Percentiles rank a stretch among this genome's conserved stretches.
Conservation (phyloP, 1,140 invertebrate genomes). For the Lethrus apterus region DNA sequence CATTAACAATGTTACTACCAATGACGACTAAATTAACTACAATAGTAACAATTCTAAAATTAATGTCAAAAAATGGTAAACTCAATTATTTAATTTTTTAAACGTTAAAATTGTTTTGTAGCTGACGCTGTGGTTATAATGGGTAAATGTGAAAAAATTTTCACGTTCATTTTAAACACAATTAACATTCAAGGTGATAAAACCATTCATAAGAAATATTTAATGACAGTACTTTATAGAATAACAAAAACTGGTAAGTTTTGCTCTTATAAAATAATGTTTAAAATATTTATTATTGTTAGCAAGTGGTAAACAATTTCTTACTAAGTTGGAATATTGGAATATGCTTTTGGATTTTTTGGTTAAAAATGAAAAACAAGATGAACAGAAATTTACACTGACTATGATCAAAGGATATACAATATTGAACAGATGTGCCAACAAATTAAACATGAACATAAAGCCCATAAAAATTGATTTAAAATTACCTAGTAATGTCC, state of each 20-base stretch:
- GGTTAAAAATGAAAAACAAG: slow-evolving; percentile 16
- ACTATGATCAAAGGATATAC: slow-evolving; percentile 17
- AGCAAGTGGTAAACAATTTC: slow-evolving; percentile 10
- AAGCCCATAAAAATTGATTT: background rate
- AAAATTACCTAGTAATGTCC: slow-evolving; percentile 1
- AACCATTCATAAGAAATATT: background rate
- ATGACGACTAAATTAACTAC: slow-evolving; percentile 1
- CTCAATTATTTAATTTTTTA: slow-evolving; percentile 1
- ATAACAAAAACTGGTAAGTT: slow-evolving; percentile 13
- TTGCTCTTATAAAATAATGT: background rate
- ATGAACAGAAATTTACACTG: slow-evolving; percentile 7
- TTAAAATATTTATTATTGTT: background rate
- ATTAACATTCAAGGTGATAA: background rate
- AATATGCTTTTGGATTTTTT: slow-evolving; percentile 19
- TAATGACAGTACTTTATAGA: slow-evolving; percentile 17
- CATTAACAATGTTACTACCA: background rate
- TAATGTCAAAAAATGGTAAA: slow-evolving; percentile 6
- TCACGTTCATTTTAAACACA: background rate
- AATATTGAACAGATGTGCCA: slow-evolving; percentile 15
- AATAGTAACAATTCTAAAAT: slow-evolving; percentile 4
- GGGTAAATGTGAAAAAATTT: background rate
- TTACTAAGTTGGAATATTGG: slow-evolving; percentile 12
- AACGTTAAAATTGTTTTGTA: slow-evolving; percentile 2
- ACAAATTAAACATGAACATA: slow-evolving; percentile 1
- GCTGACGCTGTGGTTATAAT: background rate